Evolutionary conservation across 2,113 vertebrate genomes (phyloP).

Genomic region (Epinephelus moara): DNA sequence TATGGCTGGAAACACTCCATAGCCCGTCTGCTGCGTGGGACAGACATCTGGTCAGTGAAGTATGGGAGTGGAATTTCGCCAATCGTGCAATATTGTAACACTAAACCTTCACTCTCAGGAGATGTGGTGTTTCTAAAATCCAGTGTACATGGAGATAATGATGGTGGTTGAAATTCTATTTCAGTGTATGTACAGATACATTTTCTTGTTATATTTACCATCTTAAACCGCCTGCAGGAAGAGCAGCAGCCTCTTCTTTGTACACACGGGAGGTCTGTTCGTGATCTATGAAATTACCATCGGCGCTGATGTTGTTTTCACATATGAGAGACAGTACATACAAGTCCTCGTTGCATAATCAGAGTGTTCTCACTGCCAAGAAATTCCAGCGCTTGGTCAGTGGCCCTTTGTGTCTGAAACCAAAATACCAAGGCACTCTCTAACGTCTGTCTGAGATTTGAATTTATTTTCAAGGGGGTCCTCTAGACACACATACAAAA

Average conservation of each 20-base stretch:
- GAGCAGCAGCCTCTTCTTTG: not conserved
- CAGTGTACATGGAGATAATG: not conserved
- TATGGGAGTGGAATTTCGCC: conserved; percentile 31
- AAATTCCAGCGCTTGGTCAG: too few species aligned
- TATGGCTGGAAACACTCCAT: conserved; percentile 33
- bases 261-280: not conserved
- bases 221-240: not conserved
- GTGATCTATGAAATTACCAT: not conserved
- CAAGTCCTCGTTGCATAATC: not conserved
- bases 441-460: too few species aligned
- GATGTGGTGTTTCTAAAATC: conserved; percentile 6
- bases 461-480: too few species aligned
- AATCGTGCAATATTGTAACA: conserved; percentile 35
- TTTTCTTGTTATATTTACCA: not conserved
- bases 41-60: conserved; percentile 63
- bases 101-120: conserved; percentile 19
- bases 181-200: not conserved
- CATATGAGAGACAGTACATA: not conserved
- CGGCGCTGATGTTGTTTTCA: not conserved
- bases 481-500: too few species aligned
- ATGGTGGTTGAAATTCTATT: not conserved
- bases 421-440: too few species aligned
- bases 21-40: conserved; percentile 51
- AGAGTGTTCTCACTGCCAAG: too few species aligned
- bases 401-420: too few species aligned